Evolutionary conservation across 2,888 invertebrate species (phyloP), one percentile per base, ranked within the genome.

Genomic region (Malthinus seriepunctatus): DNA sequence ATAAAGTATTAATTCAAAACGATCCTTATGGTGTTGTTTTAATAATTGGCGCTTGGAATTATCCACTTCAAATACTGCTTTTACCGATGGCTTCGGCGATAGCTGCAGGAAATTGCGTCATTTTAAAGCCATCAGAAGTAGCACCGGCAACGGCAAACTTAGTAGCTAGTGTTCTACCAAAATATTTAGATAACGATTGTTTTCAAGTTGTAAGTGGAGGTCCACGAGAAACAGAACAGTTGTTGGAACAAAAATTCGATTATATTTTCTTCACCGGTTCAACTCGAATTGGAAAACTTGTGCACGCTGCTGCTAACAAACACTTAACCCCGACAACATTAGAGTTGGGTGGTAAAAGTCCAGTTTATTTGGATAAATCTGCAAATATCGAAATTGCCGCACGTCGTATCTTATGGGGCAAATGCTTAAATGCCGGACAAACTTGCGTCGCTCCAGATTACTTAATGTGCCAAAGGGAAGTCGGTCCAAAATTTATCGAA

Each of bases 381-480:
- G 90, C 85, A 0, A 89, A 98, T 76, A 78, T 97, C 34, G 81
- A 83, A 8, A 81, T 92, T 3, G 88, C 93, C 0, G 87, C 87
- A 0, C 90, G 87, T 70, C 85, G 98, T 35, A 82, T 98, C 10
- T 78, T 95, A 8, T 99, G 97, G 97, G 98, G 97, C 8, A 98
- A 98, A 81, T 88, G 88, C 69, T 84, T 92, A 55, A 98, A 98
- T 79, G 83, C 83, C 8, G 97, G 97, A 0, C 97, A 98, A 80
- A 97, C 95, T 0, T 98, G 97, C 78, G 90, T 98, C 63, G 95
- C 97, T 0, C 97, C 97, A 0, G 97, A 97, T 80, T 97, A 96
- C 74, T 72, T 97, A 11, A 80, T 97, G 2, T 94, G 94, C 78
- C 85, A 88, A 11, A 86, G 87, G 70, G 87, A 88, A 72, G 82